These are phyloP conservation scores for Protonibea diacanthus DNA, from an alignment of 2,797 vertebrate genomes.

Conservation along the genomic window DNA sequence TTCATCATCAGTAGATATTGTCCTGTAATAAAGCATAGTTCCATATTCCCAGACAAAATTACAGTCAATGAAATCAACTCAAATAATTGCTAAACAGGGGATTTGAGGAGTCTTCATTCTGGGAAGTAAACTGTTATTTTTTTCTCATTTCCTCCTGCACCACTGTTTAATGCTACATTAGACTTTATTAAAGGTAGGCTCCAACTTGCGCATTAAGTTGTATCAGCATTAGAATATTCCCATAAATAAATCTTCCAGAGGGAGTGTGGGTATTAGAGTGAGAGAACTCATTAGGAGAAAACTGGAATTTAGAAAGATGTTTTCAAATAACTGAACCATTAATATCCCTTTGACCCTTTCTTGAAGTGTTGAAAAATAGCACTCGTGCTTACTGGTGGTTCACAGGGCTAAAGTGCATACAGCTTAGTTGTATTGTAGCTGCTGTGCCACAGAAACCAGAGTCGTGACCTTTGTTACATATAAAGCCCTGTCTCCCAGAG, in stretches of 20 bases:
- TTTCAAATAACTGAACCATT: constrained; percentile 9
- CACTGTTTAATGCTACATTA: constrained; percentile 22
- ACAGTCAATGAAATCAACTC: neutral
- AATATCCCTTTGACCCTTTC: neutral
- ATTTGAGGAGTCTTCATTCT: neutral
- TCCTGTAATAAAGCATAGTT: neutral
- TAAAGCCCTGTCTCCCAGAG: constrained; percentile 2
- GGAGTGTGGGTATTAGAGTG: neutral
- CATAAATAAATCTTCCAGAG: neutral
- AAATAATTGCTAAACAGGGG: neutral
- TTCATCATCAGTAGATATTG: neutral
- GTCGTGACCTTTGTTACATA: constrained; percentile 8
- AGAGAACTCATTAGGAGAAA: constrained; percentile 11
- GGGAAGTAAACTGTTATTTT: neutral
- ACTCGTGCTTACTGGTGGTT: neutral
- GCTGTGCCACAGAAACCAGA: constrained; percentile 10
- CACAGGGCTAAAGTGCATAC: neutral
- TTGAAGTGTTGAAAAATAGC: neutral
- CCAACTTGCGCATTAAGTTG: constrained; percentile 11
- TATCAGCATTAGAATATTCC: constrained; percentile 20
- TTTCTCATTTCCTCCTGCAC: neutral
- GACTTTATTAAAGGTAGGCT: constrained; percentile 26
- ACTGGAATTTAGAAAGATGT: constrained; percentile 1
- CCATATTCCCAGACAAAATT: neutral
- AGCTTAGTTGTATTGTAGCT: neutral